Percentiles rank a stretch among this genome's conserved stretches.
These are phyloP conservation scores for Zaprionus ghesquierei DNA, from an alignment of 1,140 invertebrate species.

Conservation along the genomic window DNA sequence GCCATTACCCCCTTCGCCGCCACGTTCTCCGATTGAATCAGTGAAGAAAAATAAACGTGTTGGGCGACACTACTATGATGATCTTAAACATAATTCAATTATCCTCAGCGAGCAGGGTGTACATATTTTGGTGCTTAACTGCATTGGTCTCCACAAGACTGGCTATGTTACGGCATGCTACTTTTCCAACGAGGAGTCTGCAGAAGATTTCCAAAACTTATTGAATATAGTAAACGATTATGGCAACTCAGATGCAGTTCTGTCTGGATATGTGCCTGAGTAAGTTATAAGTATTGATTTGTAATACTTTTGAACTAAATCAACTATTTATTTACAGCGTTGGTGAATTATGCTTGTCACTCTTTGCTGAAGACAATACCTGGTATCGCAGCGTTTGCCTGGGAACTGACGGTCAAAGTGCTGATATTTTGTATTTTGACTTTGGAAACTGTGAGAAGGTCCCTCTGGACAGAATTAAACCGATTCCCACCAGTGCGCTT, in stretches of 20 bases:
- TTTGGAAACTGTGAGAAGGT: constrained; percentile 53
- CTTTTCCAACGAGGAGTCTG: constrained; percentile 12
- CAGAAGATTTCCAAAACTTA: constrained; percentile 10
- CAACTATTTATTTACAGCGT: constrained; percentile 15
- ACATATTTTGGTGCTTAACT: constrained; percentile 13
- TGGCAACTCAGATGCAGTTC: not conserved
- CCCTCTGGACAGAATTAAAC: constrained; percentile 31
- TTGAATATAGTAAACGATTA: not conserved
- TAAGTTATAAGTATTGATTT: constrained; percentile 8
- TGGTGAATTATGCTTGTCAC: constrained; percentile 46
- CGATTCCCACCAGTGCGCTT: constrained; percentile 12
- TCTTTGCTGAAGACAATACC: constrained; percentile 36
- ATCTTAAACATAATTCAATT: constrained; percentile 20
- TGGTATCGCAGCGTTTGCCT: constrained; percentile 62
- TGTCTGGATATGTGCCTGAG: constrained; percentile 35
- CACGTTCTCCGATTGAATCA: constrained; percentile 2
- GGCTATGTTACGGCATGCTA: constrained; percentile 44
- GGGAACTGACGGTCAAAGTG: constrained; percentile 8
- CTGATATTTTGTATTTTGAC: constrained; percentile 38
- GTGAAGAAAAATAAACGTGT: not conserved
- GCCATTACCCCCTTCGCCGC: constrained; percentile 44
- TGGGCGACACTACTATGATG: constrained; percentile 35
- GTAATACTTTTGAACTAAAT: not conserved
- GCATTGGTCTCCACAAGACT: not conserved
- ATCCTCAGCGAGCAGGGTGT: constrained; percentile 17